Percentiles rank a stretch among this genome's conserved stretches.
These are phyloP conservation scores for Micrastur ruficollis DNA, from an alignment of 2,797 vertebrate genomes.

Conservation along the genomic window DNA sequence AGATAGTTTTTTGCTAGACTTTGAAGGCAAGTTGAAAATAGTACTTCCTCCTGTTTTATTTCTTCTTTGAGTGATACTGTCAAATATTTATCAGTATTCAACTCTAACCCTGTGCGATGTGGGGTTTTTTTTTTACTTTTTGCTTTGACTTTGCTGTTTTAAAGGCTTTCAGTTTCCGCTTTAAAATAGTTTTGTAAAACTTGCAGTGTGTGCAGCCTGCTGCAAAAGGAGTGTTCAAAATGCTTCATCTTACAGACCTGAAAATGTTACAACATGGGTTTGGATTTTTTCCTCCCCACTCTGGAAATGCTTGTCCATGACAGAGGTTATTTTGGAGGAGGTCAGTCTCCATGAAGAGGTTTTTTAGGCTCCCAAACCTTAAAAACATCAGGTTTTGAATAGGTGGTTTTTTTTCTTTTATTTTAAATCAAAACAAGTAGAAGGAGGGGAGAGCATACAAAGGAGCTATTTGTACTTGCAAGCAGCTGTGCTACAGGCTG, in stretches of 20 bases:
- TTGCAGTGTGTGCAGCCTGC: background rate
- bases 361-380: background rate
- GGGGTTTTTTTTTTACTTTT: background rate
- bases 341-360: background rate
- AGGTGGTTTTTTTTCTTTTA: background rate
- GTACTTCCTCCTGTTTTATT: background rate
- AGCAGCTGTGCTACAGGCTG: conserved; percentile 18
- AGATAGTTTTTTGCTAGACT: background rate
- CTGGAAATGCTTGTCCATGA: background rate
- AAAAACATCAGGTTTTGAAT: background rate
- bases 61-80: background rate
- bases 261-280: background rate
- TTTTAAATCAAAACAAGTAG: background rate
- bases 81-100: background rate
- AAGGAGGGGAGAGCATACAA: background rate
- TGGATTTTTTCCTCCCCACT: background rate
- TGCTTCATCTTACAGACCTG: background rate
- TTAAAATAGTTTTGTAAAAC: background rate
- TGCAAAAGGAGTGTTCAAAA: background rate
- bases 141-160: background rate
- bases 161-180: background rate
- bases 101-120: background rate
- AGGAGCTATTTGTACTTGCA: conserved; percentile 13
- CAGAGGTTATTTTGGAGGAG: background rate
- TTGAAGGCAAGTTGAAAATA: background rate